Base-by-base conservation (phyloP, 2,113 vertebrate genomes). In the Equus przewalskii region DNA sequence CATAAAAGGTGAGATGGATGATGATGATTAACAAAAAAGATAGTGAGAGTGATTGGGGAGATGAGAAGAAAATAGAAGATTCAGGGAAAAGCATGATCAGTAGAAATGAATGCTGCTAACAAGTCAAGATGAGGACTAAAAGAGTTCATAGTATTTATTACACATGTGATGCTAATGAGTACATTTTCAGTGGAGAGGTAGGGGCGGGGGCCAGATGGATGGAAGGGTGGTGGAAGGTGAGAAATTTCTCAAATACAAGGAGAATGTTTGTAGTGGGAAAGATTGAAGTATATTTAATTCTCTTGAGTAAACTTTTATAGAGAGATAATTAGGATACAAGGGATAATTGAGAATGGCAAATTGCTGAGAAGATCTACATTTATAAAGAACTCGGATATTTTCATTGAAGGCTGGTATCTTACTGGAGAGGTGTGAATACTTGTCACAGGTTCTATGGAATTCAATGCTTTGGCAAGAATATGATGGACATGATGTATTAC, bases 191-290 rank as follows among this genome's bases (percentile, higher is more conserved):
- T 58, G 76, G 16, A 69, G 62, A 56, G 3, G 3, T 0, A 7
- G 46, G 0, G 26, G 6, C 33, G 36, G 33, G 2, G 24, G 21
- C 24, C 1, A 0, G 46, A 30, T 0, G 46, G 60, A 65, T 13
- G 10, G 14, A 51, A 36, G 15, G 4, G 24, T 28, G 4, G 11
- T 13, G 14, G 22, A 26, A 28, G 22, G 21, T 15, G 72, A 26
- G 24, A 15, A 1, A 33, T 11, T 7, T 81, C 13, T 70, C 64
- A n/a, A 2, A 56, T 18, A 24, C 49, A 58, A 33, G n/a, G n/a
- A 16, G 64, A 21, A 6, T 26, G 7, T 56, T 69, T 7, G 51
- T 58, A 13, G 1, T 33, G n/a, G 70, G 60, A 26, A 28, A 65
- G 60, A 13, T 10, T 51, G 44, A 8, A 76, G 36, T 44, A 4